Evolutionary conservation across 2,113 vertebrate genomes (phyloP).

Genomic region (Callocephalon fimbriatum): DNA sequence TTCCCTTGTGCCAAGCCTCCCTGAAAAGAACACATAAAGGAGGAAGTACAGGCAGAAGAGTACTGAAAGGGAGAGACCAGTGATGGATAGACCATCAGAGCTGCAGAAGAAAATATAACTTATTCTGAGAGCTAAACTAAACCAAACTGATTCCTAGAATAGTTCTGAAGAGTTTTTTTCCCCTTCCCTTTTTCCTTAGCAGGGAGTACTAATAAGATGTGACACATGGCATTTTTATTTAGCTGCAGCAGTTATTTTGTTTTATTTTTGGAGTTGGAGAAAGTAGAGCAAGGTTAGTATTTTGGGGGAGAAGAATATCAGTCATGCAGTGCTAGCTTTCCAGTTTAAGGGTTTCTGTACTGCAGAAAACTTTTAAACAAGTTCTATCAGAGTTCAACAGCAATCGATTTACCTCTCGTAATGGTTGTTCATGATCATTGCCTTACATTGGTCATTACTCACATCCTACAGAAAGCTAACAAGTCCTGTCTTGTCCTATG

Average conservation of each 20-base stretch:
- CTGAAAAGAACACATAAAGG: background rate
- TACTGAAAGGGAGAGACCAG: background rate
- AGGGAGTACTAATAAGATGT: background rate
- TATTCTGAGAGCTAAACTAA: constrained; percentile 52
- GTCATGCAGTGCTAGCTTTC: constrained; percentile 44
- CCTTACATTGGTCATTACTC: background rate
- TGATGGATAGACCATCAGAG: background rate
- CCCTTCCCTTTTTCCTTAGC: background rate
- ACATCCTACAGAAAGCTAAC: background rate
- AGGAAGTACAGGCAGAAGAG: background rate
- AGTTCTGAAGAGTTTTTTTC: background rate
- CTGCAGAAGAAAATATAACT: constrained; percentile 70
- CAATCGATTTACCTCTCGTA: constrained; percentile 1
- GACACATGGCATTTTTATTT: background rate
- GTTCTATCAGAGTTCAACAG: constrained; percentile 31
- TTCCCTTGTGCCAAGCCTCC: background rate
- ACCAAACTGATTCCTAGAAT: background rate
- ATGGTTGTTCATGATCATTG: constrained; percentile 9
- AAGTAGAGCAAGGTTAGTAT: background rate
- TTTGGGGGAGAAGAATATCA: constrained; percentile 22
- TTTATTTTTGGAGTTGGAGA: background rate
- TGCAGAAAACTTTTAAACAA: constrained; percentile 49
- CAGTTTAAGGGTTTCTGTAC: constrained; percentile 43
- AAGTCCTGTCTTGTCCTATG: background rate
- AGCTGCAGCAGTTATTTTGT: background rate